Evolutionary conservation across 2,888 invertebrate genomes (phyloP), one percentile per base, ranked within the genome.

Genomic region (Drosophila helvetica): DNA sequence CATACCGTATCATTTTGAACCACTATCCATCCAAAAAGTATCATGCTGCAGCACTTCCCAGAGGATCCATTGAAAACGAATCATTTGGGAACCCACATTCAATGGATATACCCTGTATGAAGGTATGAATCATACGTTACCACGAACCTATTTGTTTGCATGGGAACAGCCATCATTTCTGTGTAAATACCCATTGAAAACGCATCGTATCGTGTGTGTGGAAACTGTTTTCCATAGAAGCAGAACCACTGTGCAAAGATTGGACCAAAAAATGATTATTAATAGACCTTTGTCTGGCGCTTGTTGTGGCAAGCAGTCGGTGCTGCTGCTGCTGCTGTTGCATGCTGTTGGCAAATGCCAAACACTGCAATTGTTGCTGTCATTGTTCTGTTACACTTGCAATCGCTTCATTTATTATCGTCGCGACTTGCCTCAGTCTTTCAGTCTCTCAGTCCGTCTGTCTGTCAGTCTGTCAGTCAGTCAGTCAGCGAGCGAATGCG

Each of bases 321-420:
- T 54, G 52, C 19, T 30, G 27, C 51, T 58, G 78, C 25, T 46
- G 66, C 2, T 50, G 66, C 3, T 55, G 77, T 6, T 68, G 77
- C 43, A 45, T 69, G 74, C 74, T 86, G 87, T 81, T 87, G 85
- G 81, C 88, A 89, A 88, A 83, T 88, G 89, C 89, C 90, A 84
- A 88, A 82, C 78, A 69, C 86, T 76, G 88, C 86, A 86, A 86
- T 86, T 86, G 85, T 85, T 85, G 88, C 84, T 85, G 85, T 85
- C 86, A 86, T 84, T 88, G 88, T 88, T 88, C 86, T 85, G 88
- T 86, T 86, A 88, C 88, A 88, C 88, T 85, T 88, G 88, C 85
- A 87, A 84, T 84, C 87, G 86, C 86, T 86, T 86, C 88, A 86
- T 86, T 86, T 86, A 86, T 88, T 86, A 88, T 88, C 75, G 88